These are phyloP conservation scores for Python bivittatus DNA, from an alignment of 2,113 vertebrate genomes.

Conservation along the genomic window DNA sequence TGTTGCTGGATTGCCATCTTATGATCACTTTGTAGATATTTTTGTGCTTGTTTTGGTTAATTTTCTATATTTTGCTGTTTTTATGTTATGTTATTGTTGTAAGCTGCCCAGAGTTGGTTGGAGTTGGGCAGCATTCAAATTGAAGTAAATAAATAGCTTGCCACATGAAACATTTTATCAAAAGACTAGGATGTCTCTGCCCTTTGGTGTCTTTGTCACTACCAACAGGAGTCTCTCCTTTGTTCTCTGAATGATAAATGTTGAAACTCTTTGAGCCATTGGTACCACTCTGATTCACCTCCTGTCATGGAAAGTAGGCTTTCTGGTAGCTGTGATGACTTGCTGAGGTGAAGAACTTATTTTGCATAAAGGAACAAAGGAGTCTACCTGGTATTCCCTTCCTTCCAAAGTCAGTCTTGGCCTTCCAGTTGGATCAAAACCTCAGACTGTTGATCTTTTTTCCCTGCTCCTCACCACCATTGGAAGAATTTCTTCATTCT, in stretches of 20 bases:
- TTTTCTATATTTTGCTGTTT: background rate
- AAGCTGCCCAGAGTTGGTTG: background rate
- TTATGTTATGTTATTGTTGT: background rate
- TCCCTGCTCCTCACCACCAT: background rate
- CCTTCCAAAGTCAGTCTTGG: background rate
- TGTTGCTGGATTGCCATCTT: background rate
- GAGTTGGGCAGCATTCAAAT: background rate
- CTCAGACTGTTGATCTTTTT: background rate
- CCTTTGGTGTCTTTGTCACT: background rate
- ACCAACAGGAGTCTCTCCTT: background rate
- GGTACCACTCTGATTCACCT: background rate
- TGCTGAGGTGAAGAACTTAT: background rate
- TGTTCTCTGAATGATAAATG: background rate
- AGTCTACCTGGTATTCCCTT: background rate
- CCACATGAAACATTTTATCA: background rate
- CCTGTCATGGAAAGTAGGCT: background rate
- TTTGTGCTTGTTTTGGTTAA: background rate
- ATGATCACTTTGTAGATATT: background rate
- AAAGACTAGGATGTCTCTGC: background rate
- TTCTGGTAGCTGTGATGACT: background rate
- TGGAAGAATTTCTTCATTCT: background rate
- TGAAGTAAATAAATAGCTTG: background rate
- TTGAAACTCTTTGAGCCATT: background rate
- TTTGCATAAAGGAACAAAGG: background rate
- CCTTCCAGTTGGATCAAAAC: background rate